Evolutionary conservation across 1,140 invertebrate genomes (phyloP).

Genomic region (Ostrea denselamellosa): DNA sequence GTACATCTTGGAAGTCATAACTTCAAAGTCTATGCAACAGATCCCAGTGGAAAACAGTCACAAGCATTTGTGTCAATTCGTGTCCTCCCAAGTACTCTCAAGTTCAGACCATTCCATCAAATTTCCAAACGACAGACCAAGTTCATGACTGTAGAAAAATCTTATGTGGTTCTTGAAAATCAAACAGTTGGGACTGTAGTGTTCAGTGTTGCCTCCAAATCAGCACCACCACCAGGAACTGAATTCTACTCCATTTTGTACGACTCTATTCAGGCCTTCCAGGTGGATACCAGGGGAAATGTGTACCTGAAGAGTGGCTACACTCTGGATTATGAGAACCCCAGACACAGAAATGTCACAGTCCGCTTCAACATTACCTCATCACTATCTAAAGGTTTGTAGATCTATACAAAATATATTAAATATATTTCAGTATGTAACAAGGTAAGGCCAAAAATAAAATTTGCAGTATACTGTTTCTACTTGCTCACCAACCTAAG

Average conservation of each 20-base stretch:
- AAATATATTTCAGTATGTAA: not conserved
- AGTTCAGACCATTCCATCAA: constrained; percentile 51
- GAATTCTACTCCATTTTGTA: constrained; percentile 50
- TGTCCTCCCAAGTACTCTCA: constrained; percentile 41
- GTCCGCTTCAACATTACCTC: constrained; percentile 53
- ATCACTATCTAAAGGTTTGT: constrained; percentile 46
- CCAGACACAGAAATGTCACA: constrained; percentile 43
- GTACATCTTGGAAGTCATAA: constrained; percentile 27
- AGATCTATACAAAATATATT: not conserved
- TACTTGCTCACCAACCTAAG: no score
- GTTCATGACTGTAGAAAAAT: constrained; percentile 50
- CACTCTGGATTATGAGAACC: constrained; percentile 51
- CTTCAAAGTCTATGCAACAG: constrained; percentile 46
- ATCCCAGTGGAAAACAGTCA: constrained; percentile 46
- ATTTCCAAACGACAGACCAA: constrained; percentile 42
- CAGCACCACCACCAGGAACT: constrained; percentile 20
- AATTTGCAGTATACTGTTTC: no score
- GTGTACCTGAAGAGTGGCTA: constrained; percentile 47
- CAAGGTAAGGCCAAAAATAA: not conserved
- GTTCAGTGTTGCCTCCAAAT: constrained; percentile 42
- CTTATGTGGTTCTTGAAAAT: constrained; percentile 54
- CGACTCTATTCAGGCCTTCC: constrained; percentile 46
- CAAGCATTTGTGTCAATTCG: constrained; percentile 37
- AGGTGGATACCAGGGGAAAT: constrained; percentile 55
- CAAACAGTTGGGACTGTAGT: constrained; percentile 45